Conservation (phyloP, 2,113 vertebrate species). For the Plecotus auritus region DNA sequence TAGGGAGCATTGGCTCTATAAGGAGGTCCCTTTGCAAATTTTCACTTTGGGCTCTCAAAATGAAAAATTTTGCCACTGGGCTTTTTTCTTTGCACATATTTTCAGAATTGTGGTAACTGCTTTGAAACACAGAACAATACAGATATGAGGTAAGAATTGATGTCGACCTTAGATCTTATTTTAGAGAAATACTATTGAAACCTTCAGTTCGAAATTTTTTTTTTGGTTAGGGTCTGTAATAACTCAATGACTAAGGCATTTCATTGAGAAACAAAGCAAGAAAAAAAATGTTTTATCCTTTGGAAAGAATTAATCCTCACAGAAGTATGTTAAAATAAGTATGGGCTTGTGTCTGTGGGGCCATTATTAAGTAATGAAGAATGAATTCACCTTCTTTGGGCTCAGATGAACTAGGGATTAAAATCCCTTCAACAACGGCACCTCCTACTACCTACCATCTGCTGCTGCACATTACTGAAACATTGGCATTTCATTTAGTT, state of each 20-base stretch:
- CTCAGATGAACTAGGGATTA: background rate
- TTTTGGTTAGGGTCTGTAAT: conserved; percentile 9
- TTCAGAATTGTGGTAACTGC: background rate
- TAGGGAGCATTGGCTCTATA: background rate
- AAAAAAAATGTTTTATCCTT: conserved; percentile 15
- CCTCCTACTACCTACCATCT: conserved; percentile 11
- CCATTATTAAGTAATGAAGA: conserved; percentile 34
- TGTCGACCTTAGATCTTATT: background rate
- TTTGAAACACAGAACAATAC: background rate
- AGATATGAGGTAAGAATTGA: background rate
- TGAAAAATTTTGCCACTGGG: background rate
- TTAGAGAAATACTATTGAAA: background rate
- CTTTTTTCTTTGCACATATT: conserved; percentile 31
- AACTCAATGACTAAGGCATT: conserved; percentile 37
- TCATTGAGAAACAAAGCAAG: conserved; percentile 27
- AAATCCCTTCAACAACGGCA: conserved; percentile 33
- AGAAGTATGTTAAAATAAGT: conserved; percentile 6
- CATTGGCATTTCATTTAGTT: conserved; percentile 24
- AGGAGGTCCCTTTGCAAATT: background rate
- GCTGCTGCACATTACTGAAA: background rate
- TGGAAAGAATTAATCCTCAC: conserved; percentile 25
- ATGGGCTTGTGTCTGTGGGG: background rate
- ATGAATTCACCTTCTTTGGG: conserved; percentile 25
- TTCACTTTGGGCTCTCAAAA: conserved; percentile 9
- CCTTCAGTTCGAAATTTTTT: background rate